Conservation (phyloP, 2,113 vertebrate species). For the Pachycephala philippinensis region DNA sequence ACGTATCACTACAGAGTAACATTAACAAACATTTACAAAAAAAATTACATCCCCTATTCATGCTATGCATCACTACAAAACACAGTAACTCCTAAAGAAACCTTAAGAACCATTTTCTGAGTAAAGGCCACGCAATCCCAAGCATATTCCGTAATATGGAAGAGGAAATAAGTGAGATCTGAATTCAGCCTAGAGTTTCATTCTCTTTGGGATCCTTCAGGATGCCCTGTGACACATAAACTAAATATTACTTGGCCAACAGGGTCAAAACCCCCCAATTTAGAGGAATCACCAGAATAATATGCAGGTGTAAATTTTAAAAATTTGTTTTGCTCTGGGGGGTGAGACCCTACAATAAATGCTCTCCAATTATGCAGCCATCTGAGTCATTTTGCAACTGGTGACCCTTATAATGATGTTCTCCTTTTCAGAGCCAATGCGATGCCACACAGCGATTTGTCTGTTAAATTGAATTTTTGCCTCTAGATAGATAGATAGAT, state of each 20-base stretch:
- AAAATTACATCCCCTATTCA: background rate
- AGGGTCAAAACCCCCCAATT: background rate
- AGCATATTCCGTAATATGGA: background rate
- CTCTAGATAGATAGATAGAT: slow-evolving; percentile 39
- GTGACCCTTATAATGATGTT: slow-evolving; percentile 1
- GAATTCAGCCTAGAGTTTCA: background rate
- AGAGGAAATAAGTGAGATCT: background rate
- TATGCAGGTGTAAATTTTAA: background rate
- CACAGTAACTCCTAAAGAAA: background rate
- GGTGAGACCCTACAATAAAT: background rate
- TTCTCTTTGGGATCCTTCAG: background rate
- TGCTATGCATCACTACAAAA: background rate
- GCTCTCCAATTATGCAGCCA: background rate
- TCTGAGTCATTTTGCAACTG: slow-evolving; percentile 1
- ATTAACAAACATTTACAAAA: background rate
- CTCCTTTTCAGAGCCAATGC: background rate
- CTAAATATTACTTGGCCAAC: background rate
- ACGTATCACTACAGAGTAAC: background rate
- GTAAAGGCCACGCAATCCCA: background rate
- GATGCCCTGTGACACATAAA: background rate
- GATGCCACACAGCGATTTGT: slow-evolving; percentile 24
- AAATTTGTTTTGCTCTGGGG: background rate
- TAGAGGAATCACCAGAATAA: background rate
- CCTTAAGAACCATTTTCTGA: background rate
- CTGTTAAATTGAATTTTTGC: slow-evolving; percentile 58